Evolutionary conservation across 2,113 vertebrate species (phyloP), one percentile per base, ranked within the genome.

Genomic region (Tragelaphus strepsiceros): DNA sequence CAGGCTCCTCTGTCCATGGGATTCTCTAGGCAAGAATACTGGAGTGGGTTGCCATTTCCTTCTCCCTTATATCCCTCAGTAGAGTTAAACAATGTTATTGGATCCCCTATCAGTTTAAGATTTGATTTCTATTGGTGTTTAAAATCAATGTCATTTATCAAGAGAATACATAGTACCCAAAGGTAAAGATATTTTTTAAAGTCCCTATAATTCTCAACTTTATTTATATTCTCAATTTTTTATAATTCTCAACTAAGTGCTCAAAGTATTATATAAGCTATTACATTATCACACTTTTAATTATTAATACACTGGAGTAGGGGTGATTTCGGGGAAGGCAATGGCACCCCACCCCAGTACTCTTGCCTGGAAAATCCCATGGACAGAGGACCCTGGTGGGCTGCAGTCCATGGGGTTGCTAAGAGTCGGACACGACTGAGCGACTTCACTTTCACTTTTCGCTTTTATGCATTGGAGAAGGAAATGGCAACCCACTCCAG

Each of bases 81-180:
- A 61, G 51, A 59, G 11, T 58, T 32, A 89, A 88, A 86, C 39
- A 94, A 90, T 61, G 67, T 64, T 67, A 89, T 30, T 80, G 6
- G 56, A 61, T 90, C 13, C 4, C 14, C 2, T 74, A 14, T 62
- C 32, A 61, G 22, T 30, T 94, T 94, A 93, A 83, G 86, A 88
- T 91, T 39, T 74, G 32, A 91, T 88, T 88, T 90, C 35, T 78
- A 15, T 32, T 86, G 5, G 30, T 93, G 6, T 77, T 96, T 89
- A 95, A 95, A 97, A 86, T 77, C 10, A 90, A 53, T 49, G 24
- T 19, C 24, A 59, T 90, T 93, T 94, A 84, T 74, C 26, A 90
- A 80, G n/a, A 80, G 5, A 97, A 88, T 90, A 91, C 9, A 78
- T 92, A 95, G 83, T 49, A 77, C 3, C 32, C 96, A 96, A 92